Conservation (phyloP, 1,140 invertebrate genomes). For the Chrysopa pallens region DNA sequence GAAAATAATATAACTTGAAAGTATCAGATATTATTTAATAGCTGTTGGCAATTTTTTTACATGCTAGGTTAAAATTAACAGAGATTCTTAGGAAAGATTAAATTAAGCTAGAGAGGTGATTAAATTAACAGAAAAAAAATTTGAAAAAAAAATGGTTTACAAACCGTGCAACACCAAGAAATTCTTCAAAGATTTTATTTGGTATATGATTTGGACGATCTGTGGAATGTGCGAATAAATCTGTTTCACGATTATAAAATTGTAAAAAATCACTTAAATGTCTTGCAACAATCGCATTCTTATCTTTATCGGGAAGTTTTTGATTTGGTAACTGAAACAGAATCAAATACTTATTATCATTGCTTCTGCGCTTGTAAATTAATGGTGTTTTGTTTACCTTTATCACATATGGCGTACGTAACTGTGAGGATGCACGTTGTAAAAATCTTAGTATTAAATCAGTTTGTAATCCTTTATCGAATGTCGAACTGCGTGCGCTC, state of each 20-base stretch:
- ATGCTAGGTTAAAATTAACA: no score
- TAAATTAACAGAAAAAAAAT: no score
- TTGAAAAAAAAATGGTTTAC: neutral
- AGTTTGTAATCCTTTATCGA: slow-evolving; percentile 36
- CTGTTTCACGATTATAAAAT: slow-evolving; percentile 72
- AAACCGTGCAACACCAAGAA: slow-evolving; percentile 17
- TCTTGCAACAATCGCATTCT: slow-evolving; percentile 73
- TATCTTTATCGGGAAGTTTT: slow-evolving; percentile 64
- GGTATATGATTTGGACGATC: slow-evolving; percentile 40
- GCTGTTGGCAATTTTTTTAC: no score
- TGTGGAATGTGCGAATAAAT: slow-evolving; percentile 47
- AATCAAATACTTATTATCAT: neutral
- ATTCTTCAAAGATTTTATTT: slow-evolving; percentile 34
- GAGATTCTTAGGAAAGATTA: no score
- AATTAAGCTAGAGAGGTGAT: no score
- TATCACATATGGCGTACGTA: slow-evolving; percentile 56
- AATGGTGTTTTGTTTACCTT: slow-evolving; percentile 24
- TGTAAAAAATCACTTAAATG: slow-evolving; percentile 85
- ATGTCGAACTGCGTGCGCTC: slow-evolving; percentile 26
- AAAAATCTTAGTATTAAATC: slow-evolving; percentile 70
- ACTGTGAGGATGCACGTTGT: slow-evolving; percentile 54
- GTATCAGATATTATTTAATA: no score
- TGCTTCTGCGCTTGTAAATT: no score
- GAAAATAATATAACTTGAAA: no score
- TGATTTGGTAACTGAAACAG: slow-evolving; percentile 44